Percentiles rank a stretch among this genome's conserved stretches.
Conservation (phyloP, 1,140 invertebrate genomes). For the Brachionus sp. region DNA sequence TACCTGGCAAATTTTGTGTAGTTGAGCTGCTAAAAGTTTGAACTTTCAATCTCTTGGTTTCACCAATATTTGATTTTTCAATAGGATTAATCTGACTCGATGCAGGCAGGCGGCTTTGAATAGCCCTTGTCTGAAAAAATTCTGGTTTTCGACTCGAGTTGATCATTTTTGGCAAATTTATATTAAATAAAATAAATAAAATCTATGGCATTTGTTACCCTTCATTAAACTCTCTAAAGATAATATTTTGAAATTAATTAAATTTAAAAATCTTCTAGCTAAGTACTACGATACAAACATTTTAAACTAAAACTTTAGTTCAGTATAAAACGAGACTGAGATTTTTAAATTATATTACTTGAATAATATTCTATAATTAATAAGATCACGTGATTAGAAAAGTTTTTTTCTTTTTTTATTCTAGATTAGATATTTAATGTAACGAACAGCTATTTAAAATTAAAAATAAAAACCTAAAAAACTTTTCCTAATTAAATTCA, state of each 20-base stretch:
- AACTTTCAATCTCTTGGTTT: not conserved
- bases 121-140: not conserved
- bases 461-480: no score
- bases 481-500: no score
- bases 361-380: not conserved
- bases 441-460: no score
- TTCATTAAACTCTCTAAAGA: not conserved
- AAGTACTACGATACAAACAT: not conserved
- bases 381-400: not conserved
- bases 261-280: not conserved
- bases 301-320: not conserved
- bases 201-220: not conserved
- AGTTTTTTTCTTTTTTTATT: not conserved
- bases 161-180: not conserved
- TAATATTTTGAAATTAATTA: not conserved
- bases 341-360: conserved; percentile 7
- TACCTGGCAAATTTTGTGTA: not conserved
- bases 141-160: not conserved
- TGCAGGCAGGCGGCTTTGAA: not conserved
- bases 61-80: conserved; percentile 9
- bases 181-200: not conserved
- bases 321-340: not conserved
- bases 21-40: not conserved
- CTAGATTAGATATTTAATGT: no score
- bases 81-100: not conserved